phyloP scores from a whole-genome alignment of 2,797 vertebrate genomes.

The Mus caroli region DNA sequence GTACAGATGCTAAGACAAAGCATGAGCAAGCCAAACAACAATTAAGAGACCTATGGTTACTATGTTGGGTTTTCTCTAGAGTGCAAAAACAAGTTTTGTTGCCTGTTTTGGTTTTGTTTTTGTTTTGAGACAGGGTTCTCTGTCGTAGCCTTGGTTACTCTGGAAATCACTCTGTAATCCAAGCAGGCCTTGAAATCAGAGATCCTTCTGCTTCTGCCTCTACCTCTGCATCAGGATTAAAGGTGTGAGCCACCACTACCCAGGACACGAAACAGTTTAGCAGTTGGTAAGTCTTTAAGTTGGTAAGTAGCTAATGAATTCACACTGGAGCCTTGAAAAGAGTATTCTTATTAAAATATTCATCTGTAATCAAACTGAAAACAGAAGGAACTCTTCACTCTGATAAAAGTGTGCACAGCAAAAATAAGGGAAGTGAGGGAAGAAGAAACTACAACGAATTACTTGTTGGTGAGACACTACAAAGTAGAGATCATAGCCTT shows the following conservation, averaged over 20 bases:
- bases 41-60: background rate
- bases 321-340: background rate
- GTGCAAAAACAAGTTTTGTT: background rate
- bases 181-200: background rate
- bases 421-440: background rate
- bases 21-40: background rate
- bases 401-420: background rate
- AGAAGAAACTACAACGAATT: background rate
- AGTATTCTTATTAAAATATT: constrained; percentile 42
- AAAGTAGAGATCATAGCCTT: background rate
- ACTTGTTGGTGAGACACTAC: background rate
- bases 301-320: background rate
- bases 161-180: background rate
- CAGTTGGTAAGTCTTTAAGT: constrained; percentile 1
- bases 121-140: background rate
- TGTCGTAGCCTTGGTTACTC: background rate
- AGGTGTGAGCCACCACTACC: background rate
- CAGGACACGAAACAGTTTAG: background rate
- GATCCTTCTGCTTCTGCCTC: background rate
- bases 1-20: constrained; percentile 28
- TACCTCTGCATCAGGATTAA: background rate
- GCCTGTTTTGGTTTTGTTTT: background rate
- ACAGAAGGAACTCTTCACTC: constrained; percentile 6
- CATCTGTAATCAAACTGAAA: background rate
- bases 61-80: background rate